Evolutionary conservation across 2,888 invertebrate species (phyloP).

Genomic region (Andrena minutula): DNA sequence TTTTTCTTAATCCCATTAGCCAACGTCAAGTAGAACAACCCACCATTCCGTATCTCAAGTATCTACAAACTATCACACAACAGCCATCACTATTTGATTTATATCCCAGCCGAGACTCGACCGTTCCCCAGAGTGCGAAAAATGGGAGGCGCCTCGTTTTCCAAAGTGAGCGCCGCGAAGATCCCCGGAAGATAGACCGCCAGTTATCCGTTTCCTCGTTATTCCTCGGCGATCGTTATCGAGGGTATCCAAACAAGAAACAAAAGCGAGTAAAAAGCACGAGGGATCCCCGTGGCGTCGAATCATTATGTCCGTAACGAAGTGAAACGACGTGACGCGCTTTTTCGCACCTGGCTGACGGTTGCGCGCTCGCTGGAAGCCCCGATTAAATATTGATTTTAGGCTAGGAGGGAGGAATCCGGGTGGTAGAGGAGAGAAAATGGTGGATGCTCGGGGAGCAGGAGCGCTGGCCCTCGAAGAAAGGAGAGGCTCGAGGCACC

Average conservation of each 20-base stretch:
- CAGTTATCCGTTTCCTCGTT: slow-evolving; percentile 65
- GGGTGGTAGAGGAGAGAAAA: slow-evolving; percentile 10
- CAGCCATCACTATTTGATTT: not conserved
- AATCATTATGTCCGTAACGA: slow-evolving; percentile 41
- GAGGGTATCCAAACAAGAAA: slow-evolving; percentile 21
- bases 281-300: slow-evolving; percentile 63
- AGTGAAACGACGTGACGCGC: slow-evolving; percentile 67
- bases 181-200: slow-evolving; percentile 58
- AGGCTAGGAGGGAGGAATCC: slow-evolving; percentile 26
- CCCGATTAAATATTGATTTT: slow-evolving; percentile 76
- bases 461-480: slow-evolving; percentile 50
- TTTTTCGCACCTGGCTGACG: slow-evolving; percentile 77
- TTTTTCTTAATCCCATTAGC: no score
- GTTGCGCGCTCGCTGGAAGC: slow-evolving; percentile 50
- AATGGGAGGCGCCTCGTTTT: slow-evolving; percentile 41
- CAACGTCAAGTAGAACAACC: no score
- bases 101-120: not conserved
- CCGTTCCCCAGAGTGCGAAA: slow-evolving; percentile 38
- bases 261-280: slow-evolving; percentile 19
- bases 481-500: slow-evolving; percentile 62
- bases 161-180: slow-evolving; percentile 38
- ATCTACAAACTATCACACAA: not conserved
- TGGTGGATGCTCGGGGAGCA: not conserved
- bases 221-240: slow-evolving; percentile 67
- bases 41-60: no score